Evolutionary conservation across 2,113 vertebrate species (phyloP).

Genomic region (Bujurquina vittata): DNA sequence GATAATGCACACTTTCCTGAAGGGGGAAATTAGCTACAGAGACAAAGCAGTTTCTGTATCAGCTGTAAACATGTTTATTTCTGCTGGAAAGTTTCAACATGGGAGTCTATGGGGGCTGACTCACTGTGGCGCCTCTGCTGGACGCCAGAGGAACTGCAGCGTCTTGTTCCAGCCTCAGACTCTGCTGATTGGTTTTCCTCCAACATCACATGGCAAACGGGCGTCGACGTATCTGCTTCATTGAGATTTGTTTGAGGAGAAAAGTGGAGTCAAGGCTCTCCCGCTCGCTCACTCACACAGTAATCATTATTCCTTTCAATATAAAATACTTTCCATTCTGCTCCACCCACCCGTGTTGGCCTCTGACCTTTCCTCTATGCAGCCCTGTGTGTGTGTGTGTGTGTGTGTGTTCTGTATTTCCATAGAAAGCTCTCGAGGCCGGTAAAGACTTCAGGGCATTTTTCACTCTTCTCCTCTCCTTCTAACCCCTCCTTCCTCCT

Average conservation of each 20-base stretch:
- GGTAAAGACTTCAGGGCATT: constrained; percentile 46
- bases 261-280: not conserved
- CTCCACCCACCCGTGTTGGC: constrained; percentile 57
- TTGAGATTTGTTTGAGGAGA: constrained; percentile 3
- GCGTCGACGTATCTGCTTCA: not conserved
- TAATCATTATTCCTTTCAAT: constrained; percentile 40
- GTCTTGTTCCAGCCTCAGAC: too few relatives aligned
- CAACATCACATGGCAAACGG: too few relatives aligned
- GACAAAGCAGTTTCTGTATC: too few relatives aligned
- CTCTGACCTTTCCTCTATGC: constrained; percentile 45
- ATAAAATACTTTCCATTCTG: constrained; percentile 38
- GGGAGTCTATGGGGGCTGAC: too few relatives aligned
- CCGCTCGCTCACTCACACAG: not conserved
- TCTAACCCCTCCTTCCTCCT: not conserved
- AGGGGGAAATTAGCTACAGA: too few relatives aligned
- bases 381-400: constrained; percentile 19
- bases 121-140: too few relatives aligned
- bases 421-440: constrained; percentile 35
- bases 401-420: not conserved
- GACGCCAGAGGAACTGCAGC: too few relatives aligned
- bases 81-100: too few relatives aligned
- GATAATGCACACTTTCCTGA: too few relatives aligned
- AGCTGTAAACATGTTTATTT: too few relatives aligned
- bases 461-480: constrained; percentile 15
- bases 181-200: too few relatives aligned